Base-by-base conservation (phyloP, 2,888 invertebrate species). In the Mesorhabditis spiculigera region DNA sequence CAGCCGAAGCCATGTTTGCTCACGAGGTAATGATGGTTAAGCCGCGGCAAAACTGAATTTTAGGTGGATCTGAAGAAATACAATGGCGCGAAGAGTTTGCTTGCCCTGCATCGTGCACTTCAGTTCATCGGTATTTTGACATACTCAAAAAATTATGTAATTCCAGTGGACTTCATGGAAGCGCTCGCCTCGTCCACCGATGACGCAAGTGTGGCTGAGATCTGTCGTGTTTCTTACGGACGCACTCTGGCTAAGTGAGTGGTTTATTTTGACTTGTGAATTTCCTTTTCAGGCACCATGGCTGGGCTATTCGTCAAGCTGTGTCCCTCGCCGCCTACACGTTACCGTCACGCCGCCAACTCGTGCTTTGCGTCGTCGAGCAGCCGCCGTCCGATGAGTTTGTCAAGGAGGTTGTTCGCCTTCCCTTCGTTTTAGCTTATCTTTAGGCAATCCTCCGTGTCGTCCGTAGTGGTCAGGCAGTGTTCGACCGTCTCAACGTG, bases 311-410 rank as follows among this genome's bases (percentile, higher is more conserved):
- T 45, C 71, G 78, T 6, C 70, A 77, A 62, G 75, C 79, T 6
- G 79, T 80, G 42, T 70, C 68, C 61, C 68, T 80, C 4, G 80
- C 80, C 58, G 70, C 78, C 6, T 71, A 75, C 70, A 75, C 78
- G 6, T 69, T 80, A 41, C 80, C 80, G 41, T 43, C 69, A 4
- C 69, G 77, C 6, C 67, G 69, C 6, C 68, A 73, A 50, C 75
- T 80, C 65, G 67, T 78, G 43, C 69, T 70, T 41, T 71, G 68
- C 63, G 73, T 80, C 58, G 71, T 70, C 69, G 77, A n/a, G 58
- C 43, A 41, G 28, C 61, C 63, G 10, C 69, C 69, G 4, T 43
- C 65, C 10, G 28, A 64, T n/a, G 69, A 69, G 43, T 69, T 63
- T 45, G 43, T 69, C 66, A 68, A 63, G 41, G 65, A 69, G 61